A percentile compares a stretch with the other conserved stretches of the same genome.
Evolutionary conservation across 2,113 vertebrate species (phyloP).

Genomic region (Perca fluviatilis): DNA sequence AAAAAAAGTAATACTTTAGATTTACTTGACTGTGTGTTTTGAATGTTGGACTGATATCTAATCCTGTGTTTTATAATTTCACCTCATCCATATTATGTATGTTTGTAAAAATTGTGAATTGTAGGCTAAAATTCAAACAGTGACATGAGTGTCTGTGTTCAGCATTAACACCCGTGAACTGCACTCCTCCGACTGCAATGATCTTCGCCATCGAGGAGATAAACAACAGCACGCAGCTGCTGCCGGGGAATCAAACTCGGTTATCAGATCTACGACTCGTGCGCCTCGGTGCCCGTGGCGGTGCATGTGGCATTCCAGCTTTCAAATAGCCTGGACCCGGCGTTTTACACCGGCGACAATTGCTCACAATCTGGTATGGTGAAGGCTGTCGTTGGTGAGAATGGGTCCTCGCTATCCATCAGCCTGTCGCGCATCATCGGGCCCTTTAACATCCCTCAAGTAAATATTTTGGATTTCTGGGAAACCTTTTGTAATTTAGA

Average conservation of each 20-base stretch:
- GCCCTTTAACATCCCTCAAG: slow-evolving; percentile 78
- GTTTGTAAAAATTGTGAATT: background rate
- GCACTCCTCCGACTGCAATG: slow-evolving; percentile 77
- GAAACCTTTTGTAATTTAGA: rapidly evolving
- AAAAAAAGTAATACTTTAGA: too few relatives aligned
- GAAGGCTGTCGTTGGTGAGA: slow-evolving; percentile 74
- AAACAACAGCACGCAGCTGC: slow-evolving; percentile 79
- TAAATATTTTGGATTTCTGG: slow-evolving; percentile 34
- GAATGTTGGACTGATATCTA: too few relatives aligned
- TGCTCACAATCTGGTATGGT: slow-evolving; percentile 67
- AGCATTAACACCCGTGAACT: slow-evolving; percentile 72
- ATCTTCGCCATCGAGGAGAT: slow-evolving; percentile 82
- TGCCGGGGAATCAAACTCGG: slow-evolving; percentile 78
- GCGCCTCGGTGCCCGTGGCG: slow-evolving; percentile 64
- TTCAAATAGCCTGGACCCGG: slow-evolving; percentile 53
- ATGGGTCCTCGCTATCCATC: slow-evolving; percentile 80
- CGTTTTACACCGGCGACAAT: background rate
- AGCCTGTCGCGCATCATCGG: slow-evolving; percentile 74
- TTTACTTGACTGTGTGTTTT: too few relatives aligned
- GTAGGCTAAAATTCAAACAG: background rate
- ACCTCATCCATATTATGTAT: background rate
- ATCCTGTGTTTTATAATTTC: too few relatives aligned
- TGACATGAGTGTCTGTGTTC: slow-evolving; percentile 3
- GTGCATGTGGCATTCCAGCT: slow-evolving; percentile 74
- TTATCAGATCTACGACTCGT: slow-evolving; percentile 80